These are phyloP conservation scores for Eupithecia inturbata DNA, from an alignment of 2,888 invertebrate species.

Conservation along the genomic window DNA sequence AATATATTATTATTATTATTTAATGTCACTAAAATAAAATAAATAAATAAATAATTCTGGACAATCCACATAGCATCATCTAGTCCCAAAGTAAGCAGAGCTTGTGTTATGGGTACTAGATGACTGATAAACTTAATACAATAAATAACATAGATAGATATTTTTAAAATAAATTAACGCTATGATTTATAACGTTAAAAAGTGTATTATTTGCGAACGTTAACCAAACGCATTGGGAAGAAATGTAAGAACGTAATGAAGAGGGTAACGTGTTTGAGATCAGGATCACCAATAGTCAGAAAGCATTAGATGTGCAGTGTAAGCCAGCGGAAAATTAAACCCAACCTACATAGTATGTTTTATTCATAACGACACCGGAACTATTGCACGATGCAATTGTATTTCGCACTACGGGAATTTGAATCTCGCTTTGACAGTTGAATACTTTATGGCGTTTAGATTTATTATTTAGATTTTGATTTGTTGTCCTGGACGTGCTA, in stretches of 20 bases:
- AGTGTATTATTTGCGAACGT: not conserved
- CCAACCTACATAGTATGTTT: constrained; percentile 57
- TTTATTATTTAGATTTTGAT: constrained; percentile 27
- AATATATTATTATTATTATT: too few relatives aligned
- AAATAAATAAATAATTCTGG: too few relatives aligned
- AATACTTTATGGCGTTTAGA: constrained; percentile 53
- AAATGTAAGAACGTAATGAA: not conserved
- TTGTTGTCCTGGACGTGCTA: constrained; percentile 8
- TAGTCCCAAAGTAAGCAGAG: too few relatives aligned
- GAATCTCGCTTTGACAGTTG: constrained; percentile 62
- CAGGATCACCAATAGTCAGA: constrained; percentile 43
- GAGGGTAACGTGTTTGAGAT: constrained; percentile 4
- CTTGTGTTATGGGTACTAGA: too few relatives aligned
- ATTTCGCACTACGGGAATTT: constrained; percentile 61
- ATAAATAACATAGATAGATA: too few relatives aligned
- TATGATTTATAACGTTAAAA: not conserved
- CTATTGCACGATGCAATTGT: constrained; percentile 62
- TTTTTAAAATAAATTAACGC: too few relatives aligned
- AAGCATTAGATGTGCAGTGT: constrained; percentile 61
- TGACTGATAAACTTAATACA: too few relatives aligned
- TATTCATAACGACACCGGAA: constrained; percentile 70
- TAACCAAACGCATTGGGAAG: not conserved
- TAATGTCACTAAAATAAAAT: too few relatives aligned
- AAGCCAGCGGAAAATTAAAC: constrained; percentile 74
- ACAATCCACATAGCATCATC: too few relatives aligned